These are phyloP conservation scores for Sepiola atlantica DNA, from an alignment of 2,888 invertebrate genomes.

Conservation along the genomic window DNA sequence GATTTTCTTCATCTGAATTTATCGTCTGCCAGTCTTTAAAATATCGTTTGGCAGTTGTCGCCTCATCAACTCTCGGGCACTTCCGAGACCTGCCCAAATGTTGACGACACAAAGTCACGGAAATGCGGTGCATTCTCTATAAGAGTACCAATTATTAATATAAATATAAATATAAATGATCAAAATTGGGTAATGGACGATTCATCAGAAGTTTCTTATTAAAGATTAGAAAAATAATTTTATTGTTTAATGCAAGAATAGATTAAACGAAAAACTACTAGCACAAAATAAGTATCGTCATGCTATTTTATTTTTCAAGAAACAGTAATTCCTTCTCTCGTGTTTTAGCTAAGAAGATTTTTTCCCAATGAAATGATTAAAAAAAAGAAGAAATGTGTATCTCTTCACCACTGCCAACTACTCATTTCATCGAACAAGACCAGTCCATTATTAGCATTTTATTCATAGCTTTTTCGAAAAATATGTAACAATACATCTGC, in stretches of 20 bases:
- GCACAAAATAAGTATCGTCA: background rate
- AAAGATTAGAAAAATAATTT: too few relatives aligned
- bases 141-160: too few relatives aligned
- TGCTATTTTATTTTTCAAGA: background rate
- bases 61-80: too few relatives aligned
- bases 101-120: too few relatives aligned
- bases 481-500: background rate
- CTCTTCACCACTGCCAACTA: background rate
- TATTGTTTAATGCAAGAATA: background rate
- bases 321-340: background rate
- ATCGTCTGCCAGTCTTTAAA: too few relatives aligned
- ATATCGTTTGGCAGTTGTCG: too few relatives aligned
- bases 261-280: background rate
- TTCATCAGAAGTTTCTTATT: too few relatives aligned
- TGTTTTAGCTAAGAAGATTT: conserved; percentile 11
- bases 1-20: too few relatives aligned
- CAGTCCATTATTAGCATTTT: conserved; percentile 9
- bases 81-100: too few relatives aligned
- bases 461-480: background rate
- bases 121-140: too few relatives aligned
- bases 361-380: background rate
- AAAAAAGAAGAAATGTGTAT: background rate
- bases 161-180: too few relatives aligned
- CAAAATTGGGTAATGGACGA: too few relatives aligned
- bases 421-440: background rate